phyloP scores from a whole-genome alignment of 2,797 vertebrate genomes.

The Alectoris magna region DNA sequence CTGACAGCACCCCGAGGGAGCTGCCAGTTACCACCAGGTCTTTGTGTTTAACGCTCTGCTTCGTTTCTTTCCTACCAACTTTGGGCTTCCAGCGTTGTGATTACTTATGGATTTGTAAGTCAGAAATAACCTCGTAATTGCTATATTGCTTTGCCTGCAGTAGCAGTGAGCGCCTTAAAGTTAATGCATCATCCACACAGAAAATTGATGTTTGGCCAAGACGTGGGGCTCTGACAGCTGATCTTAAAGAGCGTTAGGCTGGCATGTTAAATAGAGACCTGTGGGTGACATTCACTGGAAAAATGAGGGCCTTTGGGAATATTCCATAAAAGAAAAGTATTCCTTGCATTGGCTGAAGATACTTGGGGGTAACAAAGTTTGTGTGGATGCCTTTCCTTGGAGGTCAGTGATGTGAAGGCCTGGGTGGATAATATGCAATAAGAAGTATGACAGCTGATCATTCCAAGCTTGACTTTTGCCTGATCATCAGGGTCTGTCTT shows the following conservation, averaged over 20 bases:
- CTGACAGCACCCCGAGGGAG: rapidly evolving
- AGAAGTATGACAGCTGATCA: background rate
- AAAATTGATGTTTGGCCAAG: slow-evolving; percentile 60
- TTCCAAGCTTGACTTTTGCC: slow-evolving; percentile 7
- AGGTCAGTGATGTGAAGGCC: rapidly evolving
- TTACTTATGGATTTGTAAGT: slow-evolving; percentile 60
- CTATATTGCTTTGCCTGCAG: slow-evolving; percentile 42
- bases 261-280: slow-evolving; percentile 52
- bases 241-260: slow-evolving; percentile 45
- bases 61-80: slow-evolving; percentile 18
- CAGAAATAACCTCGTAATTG: slow-evolving; percentile 63
- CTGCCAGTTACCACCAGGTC: background rate
- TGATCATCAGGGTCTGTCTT: background rate
- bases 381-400: background rate
- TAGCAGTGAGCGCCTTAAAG: slow-evolving; percentile 37
- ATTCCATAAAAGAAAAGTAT: slow-evolving; percentile 26
- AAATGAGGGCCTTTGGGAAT: background rate
- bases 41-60: slow-evolving; percentile 13
- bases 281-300: slow-evolving; percentile 17
- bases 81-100: slow-evolving; percentile 10
- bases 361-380: background rate
- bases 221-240: slow-evolving; percentile 39
- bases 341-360: background rate
- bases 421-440: background rate
- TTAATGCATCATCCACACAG: slow-evolving; percentile 52